Base-by-base conservation (phyloP, 2,113 vertebrate genomes). In the Fregata magnificens region DNA sequence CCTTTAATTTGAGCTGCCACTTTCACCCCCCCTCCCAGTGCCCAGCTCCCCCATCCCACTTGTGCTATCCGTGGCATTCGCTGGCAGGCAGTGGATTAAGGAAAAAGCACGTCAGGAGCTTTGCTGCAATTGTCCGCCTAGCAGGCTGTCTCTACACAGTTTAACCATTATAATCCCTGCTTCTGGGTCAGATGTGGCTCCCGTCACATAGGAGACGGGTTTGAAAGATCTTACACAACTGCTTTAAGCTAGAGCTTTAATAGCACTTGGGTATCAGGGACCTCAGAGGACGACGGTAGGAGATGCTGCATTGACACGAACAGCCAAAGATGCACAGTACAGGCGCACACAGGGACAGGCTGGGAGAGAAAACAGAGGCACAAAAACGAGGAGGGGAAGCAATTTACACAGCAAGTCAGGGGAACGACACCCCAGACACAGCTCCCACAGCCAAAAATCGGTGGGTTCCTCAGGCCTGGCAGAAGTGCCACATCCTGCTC, bases 41-140 rank as follows among this genome's bases (percentile, higher is more conserved):
- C 47, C 29, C 58, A 1, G 55, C 52, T 86, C 62, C 76, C 93
- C 50, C 15, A 5, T 49, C 53, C 66, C 5, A 15, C 66, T 94
- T 88, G 84, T 92, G 93, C 97, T 96, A 80, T 96, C 96, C 95
- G 14, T 49, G 83, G 96, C 95, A 92, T 92, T 36, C 50, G 20
- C 77, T 78, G 84, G 77, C 91, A 94, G 88, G 83, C 40, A 20
- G 78, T 92, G 90, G 91, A 94, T 94, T 82, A 93, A 71, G 71
- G 62, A 29, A 61, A 89, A 86, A 70, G 79, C 79, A 91, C 1
- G 0, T 63, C 53, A 31, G 83, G 47, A 94, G 53, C 36, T 92
- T 91, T 67, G 79, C 61, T 77, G 4, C 70, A 44, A 11, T 17
- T 71, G 70, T 62, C 63, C 3, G 0, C 28, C 61, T 47, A 32